Evolutionary conservation across 1,140 invertebrate genomes (phyloP).

Genomic region (Pachyrhynchus sulphureomaculatus): DNA sequence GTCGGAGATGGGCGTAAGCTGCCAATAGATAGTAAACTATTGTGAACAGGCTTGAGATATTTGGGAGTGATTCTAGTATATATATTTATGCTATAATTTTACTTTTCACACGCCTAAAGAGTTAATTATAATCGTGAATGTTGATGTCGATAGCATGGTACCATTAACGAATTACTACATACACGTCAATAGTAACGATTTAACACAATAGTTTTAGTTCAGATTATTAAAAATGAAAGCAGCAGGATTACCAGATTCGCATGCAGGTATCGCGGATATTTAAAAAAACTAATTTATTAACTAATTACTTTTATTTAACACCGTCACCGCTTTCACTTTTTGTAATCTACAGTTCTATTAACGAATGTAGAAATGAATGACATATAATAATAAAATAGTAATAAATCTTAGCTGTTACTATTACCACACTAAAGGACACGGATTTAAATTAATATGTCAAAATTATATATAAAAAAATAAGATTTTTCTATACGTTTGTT

Average conservation of each 20-base stretch:
- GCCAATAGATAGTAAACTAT: too few relatives aligned
- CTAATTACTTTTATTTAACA: slow-evolving; percentile 25
- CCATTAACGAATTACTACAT: slow-evolving; percentile 1
- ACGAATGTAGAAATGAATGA: slow-evolving; percentile 7
- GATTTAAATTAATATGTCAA: too few relatives aligned
- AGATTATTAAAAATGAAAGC: slow-evolving; percentile 25
- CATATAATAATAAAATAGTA: too few relatives aligned
- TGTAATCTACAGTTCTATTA: slow-evolving; percentile 9
- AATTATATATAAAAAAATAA: too few relatives aligned
- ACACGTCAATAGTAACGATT: not conserved
- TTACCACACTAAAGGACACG: too few relatives aligned
- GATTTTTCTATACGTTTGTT: too few relatives aligned
- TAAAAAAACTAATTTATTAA: slow-evolving; percentile 21
- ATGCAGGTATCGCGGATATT: not conserved
- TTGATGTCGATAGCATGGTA: slow-evolving; percentile 27
- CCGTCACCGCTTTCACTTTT: slow-evolving; percentile 27
- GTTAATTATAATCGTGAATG: slow-evolving; percentile 1
- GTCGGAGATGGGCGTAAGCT: too few relatives aligned
- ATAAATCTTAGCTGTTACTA: too few relatives aligned
- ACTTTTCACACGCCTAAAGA: not conserved
- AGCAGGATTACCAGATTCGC: not conserved
- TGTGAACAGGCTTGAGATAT: too few relatives aligned
- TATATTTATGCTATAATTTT: not conserved
- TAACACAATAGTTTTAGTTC: slow-evolving; percentile 10
- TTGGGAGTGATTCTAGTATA: too few relatives aligned